Base-by-base conservation (phyloP, 2,888 invertebrate species). In the Leucoptera coffeella region DNA sequence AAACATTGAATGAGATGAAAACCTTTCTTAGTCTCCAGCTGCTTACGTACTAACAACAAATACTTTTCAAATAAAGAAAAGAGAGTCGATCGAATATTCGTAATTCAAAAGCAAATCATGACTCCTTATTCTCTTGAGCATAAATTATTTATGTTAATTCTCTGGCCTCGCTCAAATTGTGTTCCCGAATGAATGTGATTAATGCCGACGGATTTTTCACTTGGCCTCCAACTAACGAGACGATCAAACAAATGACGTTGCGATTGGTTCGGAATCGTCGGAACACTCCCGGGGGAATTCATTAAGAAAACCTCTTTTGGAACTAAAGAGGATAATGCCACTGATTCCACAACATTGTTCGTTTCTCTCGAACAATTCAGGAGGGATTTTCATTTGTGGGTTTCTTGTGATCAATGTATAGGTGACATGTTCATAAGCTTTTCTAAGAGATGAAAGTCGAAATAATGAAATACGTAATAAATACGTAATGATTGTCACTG, bases 91-190 rank as follows among this genome's bases (percentile, higher is more conserved):
- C n/a, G n/a, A n/a, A n/a, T n/a, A n/a, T n/a, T 12, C 8, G 7
- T 12, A 12, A 12, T 17, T 15, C n/a, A n/a, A n/a, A n/a, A n/a
- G n/a, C n/a, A n/a, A n/a, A n/a, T n/a, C n/a, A n/a, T n/a, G n/a
- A n/a, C n/a, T n/a, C n/a, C n/a, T 14, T 11, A 15, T 9, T 44
- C 59, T 52, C 59, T 44, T 41, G 61, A 48, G 62, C 53, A 59
- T 60, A 64, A 58, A 65, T 64, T 65, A 65, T 57, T 59, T 61
- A 65, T 64, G 62, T 62, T 58, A 64, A 62, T 64, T 56, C 50
- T 57, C 58, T 50, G 54, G 51, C 55, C 52, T 48, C 48, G 46
- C 54, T 52, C 48, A 54, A 60, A 62, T 64, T 55, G 51, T 61
- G 54, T 61, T 64, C 62, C 56, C 57, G 58, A 45, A 53, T 56